Base-by-base conservation (phyloP, 1,140 invertebrate species). In the Idris sp. region DNA sequence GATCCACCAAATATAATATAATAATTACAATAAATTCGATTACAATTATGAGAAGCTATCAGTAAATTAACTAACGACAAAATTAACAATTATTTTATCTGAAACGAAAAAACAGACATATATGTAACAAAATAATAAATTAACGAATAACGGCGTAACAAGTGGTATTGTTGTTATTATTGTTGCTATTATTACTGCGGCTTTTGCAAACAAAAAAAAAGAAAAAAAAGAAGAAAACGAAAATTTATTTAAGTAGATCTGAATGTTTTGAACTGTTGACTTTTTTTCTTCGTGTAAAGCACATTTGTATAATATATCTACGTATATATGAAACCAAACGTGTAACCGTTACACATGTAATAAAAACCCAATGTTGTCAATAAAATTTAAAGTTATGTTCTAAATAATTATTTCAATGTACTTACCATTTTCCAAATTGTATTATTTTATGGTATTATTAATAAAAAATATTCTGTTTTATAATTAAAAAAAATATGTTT, bases 331-430 rank as follows among this genome's bases (percentile, higher is more conserved):
- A 72, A 62, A 56, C 33, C 31, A 72, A 56, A 62, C 48, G 68
- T 73, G 44, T 64, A 73, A 64, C 22, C 49, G 30, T 73, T 73
- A 73, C 49, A 64, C 59, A 73, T 73, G 68, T 73, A 73, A 73
- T 58, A 59, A 73, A 71, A 64, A 73, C 59, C 68, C 59, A 64
- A 64, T 64, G 67, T 71, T 71, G 68, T 73, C 68, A 73, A 73
- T 73, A 72, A 73, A 73, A 72, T 73, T 58, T 35, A 73, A 58
- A 48, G 59, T 73, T 73, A 73, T 64, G 51, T 73, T 64, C 59
- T 51, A 64, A 33, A 69, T 92, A 13, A 33, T 56, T 51, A 64
- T 54, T 65, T n/a, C n/a, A 36, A 49, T 41, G 33, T n/a, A n/a
- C n/a, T n/a, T n/a, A n/a, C n/a, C n/a, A n/a, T n/a, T n/a, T n/a